Evolutionary conservation across 2,113 vertebrate genomes (phyloP), one percentile per base, ranked within the genome.

Genomic region (Tychaedon coryphoeus): DNA sequence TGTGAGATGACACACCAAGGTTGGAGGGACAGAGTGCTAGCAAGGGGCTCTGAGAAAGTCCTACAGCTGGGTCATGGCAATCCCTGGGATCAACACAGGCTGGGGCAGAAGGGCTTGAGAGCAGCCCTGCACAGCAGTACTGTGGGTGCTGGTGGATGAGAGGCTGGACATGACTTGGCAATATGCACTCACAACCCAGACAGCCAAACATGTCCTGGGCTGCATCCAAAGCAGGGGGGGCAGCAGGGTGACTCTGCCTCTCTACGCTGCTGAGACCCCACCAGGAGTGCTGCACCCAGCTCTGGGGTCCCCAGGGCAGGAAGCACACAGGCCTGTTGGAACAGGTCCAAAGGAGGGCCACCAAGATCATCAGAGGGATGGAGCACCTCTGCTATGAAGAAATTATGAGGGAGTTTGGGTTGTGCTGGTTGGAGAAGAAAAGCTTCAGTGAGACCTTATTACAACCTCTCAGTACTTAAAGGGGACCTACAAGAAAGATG

Each of bases 201-300:
- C 31, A 43, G 13, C 10, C 34, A 67, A 0, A 0, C 0, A 1
- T 31, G 5, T 17, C 43, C 82, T 75, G 61, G 34, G 51, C 36
- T 75, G 20, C 31, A 34, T 22, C 36, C 20, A 66, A 14, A 50
- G 51, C 82, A 57, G 34, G 0, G 2, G 5, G 26, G 66, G 1
- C 26, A 53, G 66, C 66, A 50, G 20, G 42, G 11, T 1, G 0
- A 64, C 79, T 43, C 50, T 88, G 42, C 25, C 5, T 17, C 34
- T 72, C 40, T 47, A 5, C 47, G 24, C 65, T 1, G 2, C 29
- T 34, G 42, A 71, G 5, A 47, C 2, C n/a, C 11, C 56, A 25
- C 57, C 48, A 12, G 74, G 1, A 76, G 12, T 6, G 6, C n/a
- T 54, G 29, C 25, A 34, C 8, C 50, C 24, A 62, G 13, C 56